Conservation (phyloP, 1,140 invertebrate species). For the Lordiphosa clarofinis region DNA sequence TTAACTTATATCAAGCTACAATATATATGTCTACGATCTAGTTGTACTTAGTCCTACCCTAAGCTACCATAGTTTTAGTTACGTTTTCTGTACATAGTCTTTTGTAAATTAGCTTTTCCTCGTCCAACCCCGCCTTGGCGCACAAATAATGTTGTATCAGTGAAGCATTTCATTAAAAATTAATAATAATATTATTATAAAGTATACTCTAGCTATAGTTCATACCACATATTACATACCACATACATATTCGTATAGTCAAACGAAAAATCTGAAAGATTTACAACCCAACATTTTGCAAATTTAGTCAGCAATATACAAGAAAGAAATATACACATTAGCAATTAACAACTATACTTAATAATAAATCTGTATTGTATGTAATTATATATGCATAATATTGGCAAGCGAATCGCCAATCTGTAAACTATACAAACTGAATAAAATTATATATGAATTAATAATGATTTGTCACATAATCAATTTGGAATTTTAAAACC, state of each 20-base stretch:
- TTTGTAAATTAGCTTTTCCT: constrained; percentile 53
- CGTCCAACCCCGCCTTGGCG: constrained; percentile 13
- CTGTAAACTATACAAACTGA: constrained; percentile 31
- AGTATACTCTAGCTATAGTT: constrained; percentile 40
- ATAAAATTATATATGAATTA: constrained; percentile 33
- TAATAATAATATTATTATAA: constrained; percentile 20
- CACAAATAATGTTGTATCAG: constrained; percentile 53
- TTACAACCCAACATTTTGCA: constrained; percentile 43
- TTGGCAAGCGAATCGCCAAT: constrained; percentile 1
- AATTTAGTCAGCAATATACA: constrained; percentile 60
- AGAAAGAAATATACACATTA: constrained; percentile 44
- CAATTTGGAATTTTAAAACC: too few relatives aligned
- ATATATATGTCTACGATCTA: constrained; percentile 24
- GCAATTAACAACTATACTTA: constrained; percentile 32
- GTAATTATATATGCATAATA: constrained; percentile 23
- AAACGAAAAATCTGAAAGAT: constrained; percentile 72
- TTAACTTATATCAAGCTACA: constrained; percentile 5
- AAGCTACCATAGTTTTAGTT: constrained; percentile 9
- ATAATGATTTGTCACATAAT: too few relatives aligned
- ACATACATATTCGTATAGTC: constrained; percentile 11
- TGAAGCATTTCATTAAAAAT: constrained; percentile 51
- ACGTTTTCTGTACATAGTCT: constrained; percentile 50
- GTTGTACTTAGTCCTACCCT: constrained; percentile 25
- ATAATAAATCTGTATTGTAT: constrained; percentile 15
- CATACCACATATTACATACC: constrained; percentile 7